Evolutionary conservation across 2,797 vertebrate species (phyloP), one percentile per base, ranked within the genome.

Genomic region (Lagocephalus sceleratus): DNA sequence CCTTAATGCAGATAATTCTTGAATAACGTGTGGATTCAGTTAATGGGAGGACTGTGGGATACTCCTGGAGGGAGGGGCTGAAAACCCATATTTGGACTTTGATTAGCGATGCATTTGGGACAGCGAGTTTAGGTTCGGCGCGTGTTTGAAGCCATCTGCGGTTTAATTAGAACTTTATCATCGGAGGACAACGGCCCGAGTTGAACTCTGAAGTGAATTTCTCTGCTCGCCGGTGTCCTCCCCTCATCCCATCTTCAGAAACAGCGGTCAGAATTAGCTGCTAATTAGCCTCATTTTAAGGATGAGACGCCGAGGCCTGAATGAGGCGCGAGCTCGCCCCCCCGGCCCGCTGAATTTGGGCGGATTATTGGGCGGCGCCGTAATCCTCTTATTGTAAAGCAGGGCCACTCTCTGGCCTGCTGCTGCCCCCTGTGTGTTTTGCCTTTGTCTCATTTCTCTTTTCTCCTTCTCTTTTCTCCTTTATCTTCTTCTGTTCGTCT

Each of bases 301-400:
- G 77, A 82, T 84, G 63, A 78, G 68, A 76, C 61, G 80, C 20
- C 51, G 51, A 60, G 52, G 62, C 63, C 76, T 82, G 74, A 85
- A 84, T 80, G 83, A 81, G 76, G 79, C 57, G 73, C 64, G 67
- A 54, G 57, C 70, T 75, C 67, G 11, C 73, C 76, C 71, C 15
- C 52, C 75, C 81, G 78, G 84, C 76, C 74, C 51, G 63, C 51
- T 70, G 75, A 82, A 84, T 82, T 81, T 79, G 60, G 73, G 67
- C 67, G 79, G 83, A 89, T 88, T 86, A 87, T 84, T 56, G 44
- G 70, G 52, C 79, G 41, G 71, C 47, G 53, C 51, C 14, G 35
- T 90, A 89, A 89, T 90, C 88, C 89, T 85, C 76, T 88, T 88
- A 85, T 82, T 89, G 68, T 84, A 55, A 85, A 80, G 82, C 81